phyloP scores from a whole-genome alignment of 2,888 invertebrate genomes.

The Drosophila falleni region DNA sequence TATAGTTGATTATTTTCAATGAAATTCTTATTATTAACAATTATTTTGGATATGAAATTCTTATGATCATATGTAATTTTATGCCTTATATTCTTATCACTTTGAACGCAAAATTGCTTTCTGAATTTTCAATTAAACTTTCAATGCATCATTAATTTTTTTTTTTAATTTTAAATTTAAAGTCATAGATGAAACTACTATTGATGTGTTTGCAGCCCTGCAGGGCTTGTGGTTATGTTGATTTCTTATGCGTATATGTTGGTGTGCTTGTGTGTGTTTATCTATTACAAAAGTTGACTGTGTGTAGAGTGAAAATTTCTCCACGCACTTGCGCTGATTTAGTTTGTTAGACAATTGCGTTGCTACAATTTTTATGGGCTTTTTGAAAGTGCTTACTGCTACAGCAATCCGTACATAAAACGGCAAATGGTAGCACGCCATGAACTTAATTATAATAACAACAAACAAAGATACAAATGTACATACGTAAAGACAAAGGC shows the following conservation, averaged over 20 bases:
- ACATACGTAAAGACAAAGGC: conserved; percentile 18
- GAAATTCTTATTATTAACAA: too few species aligned
- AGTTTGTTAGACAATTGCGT: conserved; percentile 60
- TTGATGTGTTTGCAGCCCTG: neutral
- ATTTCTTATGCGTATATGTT: conserved; percentile 7
- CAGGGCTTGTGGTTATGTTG: conserved; percentile 36
- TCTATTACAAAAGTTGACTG: conserved; percentile 45
- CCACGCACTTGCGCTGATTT: conserved; percentile 65
- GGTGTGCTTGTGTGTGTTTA: neutral
- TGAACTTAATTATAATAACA: conserved; percentile 70
- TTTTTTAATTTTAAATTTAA: too few species aligned
- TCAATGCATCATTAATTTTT: too few species aligned
- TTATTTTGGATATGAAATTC: too few species aligned
- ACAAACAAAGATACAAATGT: conserved; percentile 21
- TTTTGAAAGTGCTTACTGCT: conserved; percentile 64
- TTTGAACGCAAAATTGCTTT: too few species aligned
- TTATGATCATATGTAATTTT: too few species aligned
- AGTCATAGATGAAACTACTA: neutral
- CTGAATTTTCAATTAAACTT: too few species aligned
- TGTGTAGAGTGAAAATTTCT: conserved; percentile 57
- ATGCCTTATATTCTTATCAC: too few species aligned
- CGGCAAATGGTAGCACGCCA: conserved; percentile 53
- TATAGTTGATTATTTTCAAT: too few species aligned
- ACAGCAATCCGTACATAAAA: conserved; percentile 37
- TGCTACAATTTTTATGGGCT: conserved; percentile 63